Conservation (phyloP, 2,113 vertebrate genomes). For the Channa argus region DNA sequence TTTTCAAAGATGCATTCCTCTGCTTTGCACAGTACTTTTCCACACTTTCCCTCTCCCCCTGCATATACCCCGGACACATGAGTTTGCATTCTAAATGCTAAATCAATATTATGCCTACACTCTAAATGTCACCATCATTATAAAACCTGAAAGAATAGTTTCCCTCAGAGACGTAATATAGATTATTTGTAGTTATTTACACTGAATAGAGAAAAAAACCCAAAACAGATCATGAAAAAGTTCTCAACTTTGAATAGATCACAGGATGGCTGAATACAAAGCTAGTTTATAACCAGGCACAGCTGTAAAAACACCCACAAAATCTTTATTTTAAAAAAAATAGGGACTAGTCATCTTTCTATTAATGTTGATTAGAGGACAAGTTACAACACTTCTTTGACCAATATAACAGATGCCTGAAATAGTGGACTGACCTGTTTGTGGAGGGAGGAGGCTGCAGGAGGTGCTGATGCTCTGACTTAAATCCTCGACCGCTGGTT, state of each 20-base stretch:
- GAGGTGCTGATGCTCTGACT: slow-evolving; percentile 79
- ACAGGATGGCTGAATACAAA: background rate
- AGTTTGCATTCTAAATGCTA: slow-evolving; percentile 26
- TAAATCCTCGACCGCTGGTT: slow-evolving; percentile 68
- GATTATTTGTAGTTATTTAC: background rate
- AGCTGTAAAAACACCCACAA: no score
- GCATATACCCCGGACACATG: slow-evolving; percentile 2
- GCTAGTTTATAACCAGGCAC: background rate
- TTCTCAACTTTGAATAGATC: background rate
- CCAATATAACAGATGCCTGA: no score
- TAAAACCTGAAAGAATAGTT: background rate
- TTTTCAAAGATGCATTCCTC: background rate
- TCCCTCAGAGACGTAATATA: background rate
- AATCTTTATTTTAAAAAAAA: no score
- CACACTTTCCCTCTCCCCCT: slow-evolving; percentile 3
- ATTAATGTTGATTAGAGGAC: no score
- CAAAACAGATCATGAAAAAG: background rate
- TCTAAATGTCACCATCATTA: slow-evolving; percentile 29
- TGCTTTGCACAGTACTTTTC: slow-evolving; percentile 9
- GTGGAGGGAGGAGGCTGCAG: slow-evolving; percentile 72
- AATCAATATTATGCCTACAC: slow-evolving; percentile 21
- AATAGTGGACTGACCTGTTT: slow-evolving; percentile 63
- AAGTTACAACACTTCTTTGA: no score
- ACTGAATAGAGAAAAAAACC: background rate
- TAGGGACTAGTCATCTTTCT: no score